Base-by-base conservation (phyloP, 1,140 invertebrate species). In the Papilio glaucus region DNA sequence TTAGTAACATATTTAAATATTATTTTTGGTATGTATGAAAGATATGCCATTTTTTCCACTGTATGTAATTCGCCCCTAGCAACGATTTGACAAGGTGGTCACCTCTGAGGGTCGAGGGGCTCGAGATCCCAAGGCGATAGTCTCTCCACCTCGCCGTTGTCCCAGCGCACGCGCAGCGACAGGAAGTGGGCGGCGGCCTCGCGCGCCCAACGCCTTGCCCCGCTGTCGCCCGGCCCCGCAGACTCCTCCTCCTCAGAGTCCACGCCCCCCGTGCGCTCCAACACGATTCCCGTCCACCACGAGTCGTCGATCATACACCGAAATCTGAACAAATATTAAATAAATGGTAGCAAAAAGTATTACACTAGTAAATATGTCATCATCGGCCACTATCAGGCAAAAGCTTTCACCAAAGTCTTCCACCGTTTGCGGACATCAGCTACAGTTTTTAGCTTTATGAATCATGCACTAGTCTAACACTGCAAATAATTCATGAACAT, bases 101-200 rank as follows among this genome's bases (percentile, higher is more conserved):
- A 96, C 95, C 94, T 77, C 95, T 81, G 94, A 78, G 96, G 95
- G 85, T 98, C 96, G 24, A 98, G 95, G 0, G 96, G 96, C 89
- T 99, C 98, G 92, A 99, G 96, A 94, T 99, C 98, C 98, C 98
- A 99, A 0, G 98, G 98, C 93, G 98, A 98, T 94, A 99, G 96
- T 57, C 95, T 94, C 91, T 99, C 98, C 75, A 94, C 95, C 88
- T 99, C 98, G 0, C 97, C 97, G 88, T 98, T 99, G 85, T 99
- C 98, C 98, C 98, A 99, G 60, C 96, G 94, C 10, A 99, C 97
- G 37, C 95, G 95, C 84, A 98, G 98, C 82, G 97, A 98, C 85
- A 98, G 95, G 91, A 99, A 93, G 94, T 92, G 83, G 9, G 79
- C 76, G 12, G 72, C 83, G n/a, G 78, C 76, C 24, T 73, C 78